phyloP scores from a whole-genome alignment of 2,797 vertebrate genomes.

The Coccyzus lansbergi region DNA sequence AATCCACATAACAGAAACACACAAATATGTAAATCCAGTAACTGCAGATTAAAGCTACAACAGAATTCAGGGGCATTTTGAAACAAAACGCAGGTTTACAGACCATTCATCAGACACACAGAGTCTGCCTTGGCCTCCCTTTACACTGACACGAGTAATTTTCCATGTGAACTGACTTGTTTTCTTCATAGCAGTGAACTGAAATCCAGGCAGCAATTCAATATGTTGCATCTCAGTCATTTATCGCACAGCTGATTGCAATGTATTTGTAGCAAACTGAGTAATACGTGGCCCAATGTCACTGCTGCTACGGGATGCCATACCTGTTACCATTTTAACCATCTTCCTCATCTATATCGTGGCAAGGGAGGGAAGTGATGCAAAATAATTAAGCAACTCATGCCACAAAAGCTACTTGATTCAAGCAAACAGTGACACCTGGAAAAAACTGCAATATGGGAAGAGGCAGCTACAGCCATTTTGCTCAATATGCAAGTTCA shows the following conservation, averaged over 20 bases:
- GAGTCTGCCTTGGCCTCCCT: neutral
- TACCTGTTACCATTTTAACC: neutral
- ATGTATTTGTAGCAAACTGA: neutral
- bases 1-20: neutral
- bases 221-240: neutral
- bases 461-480: neutral
- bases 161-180: constrained; percentile 7
- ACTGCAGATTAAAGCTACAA: neutral
- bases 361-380: neutral
- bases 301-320: neutral
- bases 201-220: constrained; percentile 16
- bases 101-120: constrained; percentile 11
- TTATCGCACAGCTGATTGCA: neutral
- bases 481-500: constrained; percentile 3
- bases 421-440: neutral
- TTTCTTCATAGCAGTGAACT: constrained; percentile 22
- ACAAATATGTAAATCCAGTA: neutral
- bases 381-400: neutral
- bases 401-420: neutral
- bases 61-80: neutral
- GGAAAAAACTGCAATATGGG: neutral
- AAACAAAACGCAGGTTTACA: neutral
- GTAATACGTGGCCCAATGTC: neutral
- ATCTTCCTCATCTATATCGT: neutral
- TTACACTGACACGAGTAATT: constrained; percentile 7